A percentile compares a stretch with the other conserved stretches of the same genome.
Conservation (phyloP, 2,797 vertebrate genomes). For the Hypotaenidia okinawae region DNA sequence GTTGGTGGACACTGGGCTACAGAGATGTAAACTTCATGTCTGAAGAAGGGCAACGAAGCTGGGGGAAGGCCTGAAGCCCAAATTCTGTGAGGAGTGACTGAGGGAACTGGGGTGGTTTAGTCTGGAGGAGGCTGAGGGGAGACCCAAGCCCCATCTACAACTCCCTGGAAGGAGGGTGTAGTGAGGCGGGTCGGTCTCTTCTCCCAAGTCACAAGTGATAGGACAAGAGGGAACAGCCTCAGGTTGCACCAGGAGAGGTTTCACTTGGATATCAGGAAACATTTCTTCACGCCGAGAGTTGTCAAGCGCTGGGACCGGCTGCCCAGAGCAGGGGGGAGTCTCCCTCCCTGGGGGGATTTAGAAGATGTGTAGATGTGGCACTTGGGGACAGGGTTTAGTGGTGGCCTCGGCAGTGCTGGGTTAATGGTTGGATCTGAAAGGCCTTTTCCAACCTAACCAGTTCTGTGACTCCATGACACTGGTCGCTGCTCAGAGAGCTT, state of each 20-base stretch:
- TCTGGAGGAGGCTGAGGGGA: too few species aligned
- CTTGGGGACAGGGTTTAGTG: neutral
- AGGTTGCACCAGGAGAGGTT: neutral
- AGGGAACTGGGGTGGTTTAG: too few species aligned
- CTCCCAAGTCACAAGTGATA: neutral
- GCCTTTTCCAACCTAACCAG: fast-evolving
- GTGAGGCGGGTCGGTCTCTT: fast-evolving
- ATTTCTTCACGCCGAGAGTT: fast-evolving
- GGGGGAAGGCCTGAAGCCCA: neutral
- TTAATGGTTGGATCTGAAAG: neutral
- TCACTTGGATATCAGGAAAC: neutral
- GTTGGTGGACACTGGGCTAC: neutral
- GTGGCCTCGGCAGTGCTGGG: neutral
- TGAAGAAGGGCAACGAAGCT: neutral
- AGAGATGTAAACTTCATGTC: neutral
- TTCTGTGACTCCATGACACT: neutral
- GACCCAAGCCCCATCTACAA: too few species aligned
- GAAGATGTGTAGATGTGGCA: fast-evolving
- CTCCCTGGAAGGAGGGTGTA: too few species aligned
- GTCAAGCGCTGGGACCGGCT: neutral
- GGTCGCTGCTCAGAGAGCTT: neutral
- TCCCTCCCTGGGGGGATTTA: neutral
- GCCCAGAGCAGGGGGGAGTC: neutral
- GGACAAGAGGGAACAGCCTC: neutral
- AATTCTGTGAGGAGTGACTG: too few species aligned